Evolutionary conservation across 2,888 invertebrate genomes (phyloP).

Genomic region (Phyto melanocephala): DNA sequence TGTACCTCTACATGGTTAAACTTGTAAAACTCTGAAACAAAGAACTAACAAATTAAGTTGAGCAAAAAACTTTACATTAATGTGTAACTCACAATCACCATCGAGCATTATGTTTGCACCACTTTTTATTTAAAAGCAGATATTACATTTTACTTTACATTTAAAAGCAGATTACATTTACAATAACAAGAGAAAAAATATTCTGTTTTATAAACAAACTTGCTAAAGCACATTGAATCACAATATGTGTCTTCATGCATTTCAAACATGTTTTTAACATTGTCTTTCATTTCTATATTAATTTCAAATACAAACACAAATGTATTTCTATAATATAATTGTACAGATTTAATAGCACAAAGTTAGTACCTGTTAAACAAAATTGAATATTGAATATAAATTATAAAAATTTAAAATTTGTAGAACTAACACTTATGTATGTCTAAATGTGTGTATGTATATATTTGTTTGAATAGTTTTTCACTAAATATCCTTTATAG

Average conservation of each 20-base stretch:
- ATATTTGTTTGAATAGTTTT: constrained; percentile 30
- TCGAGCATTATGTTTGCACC: too few species aligned
- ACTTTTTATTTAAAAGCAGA: too few species aligned
- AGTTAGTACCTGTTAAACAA: not conserved
- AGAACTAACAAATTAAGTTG: too few species aligned
- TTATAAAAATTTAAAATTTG: constrained; percentile 2
- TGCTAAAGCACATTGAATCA: not conserved
- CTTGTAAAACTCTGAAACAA: too few species aligned
- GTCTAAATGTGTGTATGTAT: too few species aligned
- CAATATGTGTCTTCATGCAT: not conserved
- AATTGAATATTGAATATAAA: constrained; percentile 14
- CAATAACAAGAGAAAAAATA: too few species aligned
- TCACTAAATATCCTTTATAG: constrained; percentile 27
- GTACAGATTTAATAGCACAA: not conserved
- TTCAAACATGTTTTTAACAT: not conserved
- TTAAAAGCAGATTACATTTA: too few species aligned
- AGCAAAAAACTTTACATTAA: too few species aligned
- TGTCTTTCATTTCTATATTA: not conserved
- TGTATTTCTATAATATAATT: not conserved
- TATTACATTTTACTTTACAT: too few species aligned
- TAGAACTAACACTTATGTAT: constrained; percentile 8
- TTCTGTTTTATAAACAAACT: too few species aligned
- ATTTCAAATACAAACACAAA: constrained; percentile 9
- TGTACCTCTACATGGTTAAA: too few species aligned
- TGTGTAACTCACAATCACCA: too few species aligned